Evolutionary conservation across 2,113 vertebrate species (phyloP), one percentile per base, ranked within the genome.

Genomic region (Hyla sarda): DNA sequence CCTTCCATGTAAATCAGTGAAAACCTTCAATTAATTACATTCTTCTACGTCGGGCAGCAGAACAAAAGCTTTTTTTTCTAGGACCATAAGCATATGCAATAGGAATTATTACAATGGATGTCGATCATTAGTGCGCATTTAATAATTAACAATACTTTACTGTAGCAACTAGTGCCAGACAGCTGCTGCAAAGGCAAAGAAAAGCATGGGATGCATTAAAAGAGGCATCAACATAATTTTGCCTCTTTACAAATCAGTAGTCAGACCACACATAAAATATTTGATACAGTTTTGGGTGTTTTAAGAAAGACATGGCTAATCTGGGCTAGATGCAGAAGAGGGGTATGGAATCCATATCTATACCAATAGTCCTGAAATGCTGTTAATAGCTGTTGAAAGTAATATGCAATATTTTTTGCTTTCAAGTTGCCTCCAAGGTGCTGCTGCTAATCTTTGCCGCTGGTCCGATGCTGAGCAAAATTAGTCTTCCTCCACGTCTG

Each of bases 1-100:
- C 34, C 34, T 58, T 56, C 25, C 37, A 21, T 71, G 37, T 83
- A 37, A 56, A 56, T 83, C 12, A 83, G 28, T 41, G 62, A 21
- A 58, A 74, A 73, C 62, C 81, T 71, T 52, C 47, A 10, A 83
- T 58, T 56, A 73, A 83, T 83, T 73, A 56, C 25, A 83, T 80
- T 62, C 77, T 62, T 60, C 23, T 72, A 56, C 50, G 6, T 13
- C 48, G 2, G 47, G 37, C 23, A 12, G 60, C 21, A 12, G 9
- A 75, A 25, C 72, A 48, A 74, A 62, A 47, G 41, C 41, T 74
- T 74, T 11, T 34, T 30, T 30, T 5, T n/a, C 28, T 45, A 12
- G 10, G 56, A 28, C 7, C 54, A 60, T 30, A n/a, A 19, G 16
- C 25, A 78, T 3, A 56, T 34, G 19, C 30, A 30, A 80, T n/a